These are phyloP conservation scores for Calonectris borealis DNA, from an alignment of 2,113 vertebrate genomes.

Conservation along the genomic window DNA sequence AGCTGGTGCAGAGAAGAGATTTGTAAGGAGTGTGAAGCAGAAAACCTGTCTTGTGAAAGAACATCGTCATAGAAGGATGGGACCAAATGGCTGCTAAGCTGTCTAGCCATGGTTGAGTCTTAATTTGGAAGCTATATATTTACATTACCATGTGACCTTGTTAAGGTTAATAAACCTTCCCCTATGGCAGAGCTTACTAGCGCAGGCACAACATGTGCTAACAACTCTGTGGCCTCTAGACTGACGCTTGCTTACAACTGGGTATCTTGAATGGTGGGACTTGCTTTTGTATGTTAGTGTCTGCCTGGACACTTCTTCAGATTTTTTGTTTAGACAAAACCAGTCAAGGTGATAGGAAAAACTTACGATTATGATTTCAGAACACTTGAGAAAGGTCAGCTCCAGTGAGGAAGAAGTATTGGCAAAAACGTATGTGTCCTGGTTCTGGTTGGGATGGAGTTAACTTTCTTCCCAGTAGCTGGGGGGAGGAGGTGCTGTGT, in stretches of 20 bases:
- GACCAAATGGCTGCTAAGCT: neutral
- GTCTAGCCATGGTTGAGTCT: neutral
- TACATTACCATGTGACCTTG: neutral
- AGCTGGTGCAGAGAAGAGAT: neutral
- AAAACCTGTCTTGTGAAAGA: neutral
- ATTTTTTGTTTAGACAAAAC: neutral
- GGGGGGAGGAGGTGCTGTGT: too few relatives aligned
- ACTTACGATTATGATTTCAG: neutral
- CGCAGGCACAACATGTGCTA: neutral
- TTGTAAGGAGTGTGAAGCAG: neutral
- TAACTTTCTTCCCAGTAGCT: too few relatives aligned
- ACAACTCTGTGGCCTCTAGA: neutral
- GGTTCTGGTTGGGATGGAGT: too few relatives aligned
- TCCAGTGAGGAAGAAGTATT: neutral
- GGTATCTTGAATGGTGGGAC: neutral
- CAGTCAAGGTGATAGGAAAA: neutral
- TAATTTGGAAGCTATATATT: neutral
- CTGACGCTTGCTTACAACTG: neutral
- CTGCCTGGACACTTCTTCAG: neutral
- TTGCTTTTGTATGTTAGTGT: neutral
- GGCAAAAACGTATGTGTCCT: neutral
- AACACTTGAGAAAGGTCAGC: neutral
- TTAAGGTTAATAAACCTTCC: neutral
- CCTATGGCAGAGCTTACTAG: neutral
- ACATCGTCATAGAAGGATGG: neutral